A percentile compares a stretch with the other conserved stretches of the same genome.
Conservation (phyloP, 2,113 vertebrate species). For the Lethenteron reissneri region DNA sequence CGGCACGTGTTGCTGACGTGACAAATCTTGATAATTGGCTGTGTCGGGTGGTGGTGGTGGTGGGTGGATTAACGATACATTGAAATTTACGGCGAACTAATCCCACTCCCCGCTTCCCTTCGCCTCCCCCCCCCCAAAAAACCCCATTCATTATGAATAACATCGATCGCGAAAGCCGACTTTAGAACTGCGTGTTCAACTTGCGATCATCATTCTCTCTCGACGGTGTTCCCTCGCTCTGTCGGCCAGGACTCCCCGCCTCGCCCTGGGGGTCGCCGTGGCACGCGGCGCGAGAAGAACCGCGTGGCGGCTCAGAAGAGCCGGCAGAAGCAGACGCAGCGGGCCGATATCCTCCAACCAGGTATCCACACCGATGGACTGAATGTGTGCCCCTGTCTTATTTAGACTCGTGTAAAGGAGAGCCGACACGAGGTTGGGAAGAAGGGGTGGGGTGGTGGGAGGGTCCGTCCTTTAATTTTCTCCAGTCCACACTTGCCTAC, state of each 20-base stretch:
- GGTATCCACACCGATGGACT: slow-evolving; percentile 24
- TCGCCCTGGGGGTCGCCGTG: slow-evolving; percentile 13
- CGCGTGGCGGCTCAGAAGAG: slow-evolving; percentile 93
- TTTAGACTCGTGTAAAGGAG: not conserved
- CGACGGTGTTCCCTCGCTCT: no score
- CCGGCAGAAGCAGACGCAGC: slow-evolving; percentile 77
- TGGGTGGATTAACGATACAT: no score
- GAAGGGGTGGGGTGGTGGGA: not conserved
- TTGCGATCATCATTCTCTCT: no score
- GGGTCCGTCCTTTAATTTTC: not conserved
- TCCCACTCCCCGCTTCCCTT: no score
- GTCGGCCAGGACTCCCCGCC: not conserved
- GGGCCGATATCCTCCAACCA: slow-evolving; percentile 79
- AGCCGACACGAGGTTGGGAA: not conserved
- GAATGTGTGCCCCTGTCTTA: not conserved
- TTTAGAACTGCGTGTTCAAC: no score
- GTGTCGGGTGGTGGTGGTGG: no score
- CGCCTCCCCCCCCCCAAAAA: no score
- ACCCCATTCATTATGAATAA: no score
- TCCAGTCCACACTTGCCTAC: not conserved
- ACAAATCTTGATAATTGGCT: no score
- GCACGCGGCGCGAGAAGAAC: slow-evolving; percentile 84
- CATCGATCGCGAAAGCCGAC: no score
- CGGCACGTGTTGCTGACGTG: no score
- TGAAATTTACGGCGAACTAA: no score